phyloP scores from a whole-genome alignment of 2,797 vertebrate species.

The Hephaestus fuliginosus region DNA sequence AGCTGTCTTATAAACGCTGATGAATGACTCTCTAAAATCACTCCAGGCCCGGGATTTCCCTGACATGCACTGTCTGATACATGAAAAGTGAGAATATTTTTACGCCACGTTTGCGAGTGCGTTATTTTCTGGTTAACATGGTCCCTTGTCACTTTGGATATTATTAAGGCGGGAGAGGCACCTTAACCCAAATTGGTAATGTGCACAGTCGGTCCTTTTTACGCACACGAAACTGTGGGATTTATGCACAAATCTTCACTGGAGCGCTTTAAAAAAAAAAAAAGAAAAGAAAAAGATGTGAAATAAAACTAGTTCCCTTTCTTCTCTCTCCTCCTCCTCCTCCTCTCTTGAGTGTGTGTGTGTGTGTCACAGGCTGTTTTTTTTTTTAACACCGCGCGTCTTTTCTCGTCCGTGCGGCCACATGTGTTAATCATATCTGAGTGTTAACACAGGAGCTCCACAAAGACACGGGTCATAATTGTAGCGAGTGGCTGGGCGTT shows the following conservation, averaged over 20 bases:
- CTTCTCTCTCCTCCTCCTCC: not conserved
- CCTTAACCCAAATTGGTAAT: not conserved
- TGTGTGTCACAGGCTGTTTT: conserved; percentile 29
- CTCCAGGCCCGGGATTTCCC: conserved; percentile 71
- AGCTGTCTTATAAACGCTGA: conserved; percentile 81
- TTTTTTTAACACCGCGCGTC: conserved; percentile 30
- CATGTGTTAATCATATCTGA: conserved; percentile 61
- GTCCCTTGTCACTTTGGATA: not conserved
- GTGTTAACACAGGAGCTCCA: conserved; percentile 64
- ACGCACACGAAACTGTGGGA: not conserved
- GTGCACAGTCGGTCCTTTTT: not conserved
- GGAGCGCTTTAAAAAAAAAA: not conserved
- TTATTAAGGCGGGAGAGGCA: too few relatives aligned
- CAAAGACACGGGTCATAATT: conserved; percentile 68
- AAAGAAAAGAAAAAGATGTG: not conserved
- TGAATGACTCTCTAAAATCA: conserved; percentile 83
- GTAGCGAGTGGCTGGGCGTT: conserved; percentile 68
- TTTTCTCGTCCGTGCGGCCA: conserved; percentile 51
- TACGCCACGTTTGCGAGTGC: conserved; percentile 21
- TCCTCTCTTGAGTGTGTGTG: conserved; percentile 4
- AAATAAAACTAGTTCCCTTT: not conserved
- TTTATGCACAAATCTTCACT: not conserved
- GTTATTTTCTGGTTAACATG: conserved; percentile 35
- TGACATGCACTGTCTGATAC: conserved; percentile 38
- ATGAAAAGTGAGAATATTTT: conserved; percentile 51